phyloP scores from a whole-genome alignment of 2,113 vertebrate species.

The Hypomesus transpacificus region DNA sequence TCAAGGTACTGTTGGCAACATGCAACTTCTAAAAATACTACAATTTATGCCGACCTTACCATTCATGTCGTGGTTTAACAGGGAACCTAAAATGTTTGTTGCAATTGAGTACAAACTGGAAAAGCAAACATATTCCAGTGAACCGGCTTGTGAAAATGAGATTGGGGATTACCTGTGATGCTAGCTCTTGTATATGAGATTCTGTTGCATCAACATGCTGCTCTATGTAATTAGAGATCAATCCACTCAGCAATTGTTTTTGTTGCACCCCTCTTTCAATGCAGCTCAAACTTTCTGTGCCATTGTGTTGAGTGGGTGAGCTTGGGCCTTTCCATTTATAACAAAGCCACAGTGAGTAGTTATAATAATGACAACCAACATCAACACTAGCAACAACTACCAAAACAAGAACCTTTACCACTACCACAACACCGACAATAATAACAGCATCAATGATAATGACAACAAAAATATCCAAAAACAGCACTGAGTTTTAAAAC shows the following conservation, averaged over 20 bases:
- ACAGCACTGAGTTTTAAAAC: not conserved
- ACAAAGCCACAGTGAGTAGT: too few species aligned
- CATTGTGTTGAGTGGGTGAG: not conserved
- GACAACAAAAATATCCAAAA: not conserved
- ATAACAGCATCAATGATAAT: not conserved
- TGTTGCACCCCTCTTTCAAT: not conserved
- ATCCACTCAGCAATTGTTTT: not conserved
- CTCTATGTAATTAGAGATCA: slow-evolving; percentile 2
- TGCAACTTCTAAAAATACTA: slow-evolving; percentile 31
- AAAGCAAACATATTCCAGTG: slow-evolving; percentile 33
- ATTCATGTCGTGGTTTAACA: not conserved
- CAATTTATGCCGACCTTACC: too few species aligned
- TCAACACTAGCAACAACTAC: too few species aligned
- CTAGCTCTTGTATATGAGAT: slow-evolving; percentile 19
- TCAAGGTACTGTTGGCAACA: slow-evolving; percentile 36
- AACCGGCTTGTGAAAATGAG: not conserved
- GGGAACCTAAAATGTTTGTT: slow-evolving; percentile 61
- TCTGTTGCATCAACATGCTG: slow-evolving; percentile 18
- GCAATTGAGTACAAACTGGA: slow-evolving; percentile 67
- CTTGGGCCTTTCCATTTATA: not conserved
- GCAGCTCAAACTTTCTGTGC: not conserved
- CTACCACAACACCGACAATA: not conserved
- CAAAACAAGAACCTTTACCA: too few species aligned
- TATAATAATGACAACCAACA: too few species aligned
- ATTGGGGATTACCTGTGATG: slow-evolving; percentile 24